These are phyloP conservation scores for Panthera tigris DNA, from an alignment of 2,113 vertebrate genomes.

Conservation along the genomic window DNA sequence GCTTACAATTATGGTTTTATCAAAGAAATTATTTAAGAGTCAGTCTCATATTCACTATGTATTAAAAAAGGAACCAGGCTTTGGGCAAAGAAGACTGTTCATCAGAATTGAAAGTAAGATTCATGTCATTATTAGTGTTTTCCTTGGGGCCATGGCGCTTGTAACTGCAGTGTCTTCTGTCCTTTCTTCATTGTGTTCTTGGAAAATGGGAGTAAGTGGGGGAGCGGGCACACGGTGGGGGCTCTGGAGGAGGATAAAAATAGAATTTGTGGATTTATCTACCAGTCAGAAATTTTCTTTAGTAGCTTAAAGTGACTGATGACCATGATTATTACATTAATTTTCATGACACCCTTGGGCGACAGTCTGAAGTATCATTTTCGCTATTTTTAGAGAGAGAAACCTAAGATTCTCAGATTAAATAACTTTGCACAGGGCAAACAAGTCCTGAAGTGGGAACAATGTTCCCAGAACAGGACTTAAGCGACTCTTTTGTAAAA, in stretches of 20 bases:
- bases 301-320: constrained; percentile 23
- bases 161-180: background rate
- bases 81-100: background rate
- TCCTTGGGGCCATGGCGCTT: background rate
- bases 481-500: background rate
- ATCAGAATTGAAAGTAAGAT: constrained; percentile 10
- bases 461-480: background rate
- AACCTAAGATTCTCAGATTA: constrained; percentile 28
- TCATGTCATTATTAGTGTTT: background rate
- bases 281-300: background rate
- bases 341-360: background rate
- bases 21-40: constrained; percentile 20
- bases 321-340: constrained; percentile 16
- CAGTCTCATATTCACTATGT: background rate
- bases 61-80: constrained; percentile 23
- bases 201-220: background rate
- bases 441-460: background rate
- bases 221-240: fast-evolving
- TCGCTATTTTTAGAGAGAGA: constrained; percentile 22
- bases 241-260: background rate
- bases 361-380: constrained; percentile 6
- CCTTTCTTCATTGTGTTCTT: background rate
- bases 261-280: constrained; percentile 20
- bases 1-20: background rate
- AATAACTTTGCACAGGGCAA: background rate